phyloP scores from a whole-genome alignment of 2,888 invertebrate genomes.

The Phengaris alcon region DNA sequence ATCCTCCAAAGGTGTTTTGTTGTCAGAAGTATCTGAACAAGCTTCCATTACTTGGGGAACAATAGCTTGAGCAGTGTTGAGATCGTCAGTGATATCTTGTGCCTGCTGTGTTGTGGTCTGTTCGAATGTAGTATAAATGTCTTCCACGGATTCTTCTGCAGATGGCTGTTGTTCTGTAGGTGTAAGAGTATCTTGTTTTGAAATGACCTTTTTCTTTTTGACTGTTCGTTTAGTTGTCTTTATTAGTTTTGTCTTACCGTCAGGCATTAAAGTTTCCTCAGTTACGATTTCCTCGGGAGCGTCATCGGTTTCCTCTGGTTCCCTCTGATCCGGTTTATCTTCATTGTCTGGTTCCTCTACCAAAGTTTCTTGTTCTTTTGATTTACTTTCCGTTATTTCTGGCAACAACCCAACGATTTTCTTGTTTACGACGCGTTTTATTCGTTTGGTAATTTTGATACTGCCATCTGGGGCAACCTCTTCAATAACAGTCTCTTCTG shows the following conservation, averaged over 20 bases:
- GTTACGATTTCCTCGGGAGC: slow-evolving; percentile 44
- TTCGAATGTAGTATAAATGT: too few relatives aligned
- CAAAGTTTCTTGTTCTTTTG: slow-evolving; percentile 44
- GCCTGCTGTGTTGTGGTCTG: too few relatives aligned
- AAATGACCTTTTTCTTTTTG: slow-evolving; percentile 39
- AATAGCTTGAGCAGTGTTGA: too few relatives aligned
- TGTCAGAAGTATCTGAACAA: too few relatives aligned
- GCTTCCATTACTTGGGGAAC: too few relatives aligned
- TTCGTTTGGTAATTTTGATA: neutral
- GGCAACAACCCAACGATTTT: neutral
- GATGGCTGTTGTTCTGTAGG: neutral
- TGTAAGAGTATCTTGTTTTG: slow-evolving; percentile 38
- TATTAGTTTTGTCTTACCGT: slow-evolving; percentile 48
- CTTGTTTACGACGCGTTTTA: neutral
- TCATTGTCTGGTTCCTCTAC: too few relatives aligned
- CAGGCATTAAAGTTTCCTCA: slow-evolving; percentile 31
- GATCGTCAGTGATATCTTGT: too few relatives aligned
- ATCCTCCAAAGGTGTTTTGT: too few relatives aligned
- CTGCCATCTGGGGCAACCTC: neutral
- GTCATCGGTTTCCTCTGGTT: slow-evolving; percentile 40
- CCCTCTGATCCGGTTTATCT: slow-evolving; percentile 34
- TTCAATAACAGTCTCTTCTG: slow-evolving; percentile 39
- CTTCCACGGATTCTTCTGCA: too few relatives aligned
- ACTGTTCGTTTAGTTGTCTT: slow-evolving; percentile 48
- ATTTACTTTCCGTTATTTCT: slow-evolving; percentile 30